Percentiles rank a stretch among this genome's conserved stretches.
These are phyloP conservation scores for Lanius collurio DNA, from an alignment of 2,113 vertebrate genomes.

Conservation along the genomic window DNA sequence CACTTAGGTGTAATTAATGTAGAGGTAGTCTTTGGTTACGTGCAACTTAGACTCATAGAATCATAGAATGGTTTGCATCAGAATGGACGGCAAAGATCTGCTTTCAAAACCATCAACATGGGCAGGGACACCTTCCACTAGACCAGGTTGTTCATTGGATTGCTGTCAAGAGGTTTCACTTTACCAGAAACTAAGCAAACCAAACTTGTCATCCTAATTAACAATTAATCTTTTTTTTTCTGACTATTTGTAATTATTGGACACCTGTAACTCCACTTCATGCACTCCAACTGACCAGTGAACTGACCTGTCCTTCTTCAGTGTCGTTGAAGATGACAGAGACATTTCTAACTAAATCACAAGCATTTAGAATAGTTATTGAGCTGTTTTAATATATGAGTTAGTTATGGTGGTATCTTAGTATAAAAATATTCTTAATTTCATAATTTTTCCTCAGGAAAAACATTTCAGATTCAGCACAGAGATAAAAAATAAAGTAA, in stretches of 20 bases:
- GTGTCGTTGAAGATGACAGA: not conserved
- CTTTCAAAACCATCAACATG: not conserved
- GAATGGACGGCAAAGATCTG: not conserved
- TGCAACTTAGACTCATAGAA: not conserved
- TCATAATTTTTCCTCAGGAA: not conserved
- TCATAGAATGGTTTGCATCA: not conserved
- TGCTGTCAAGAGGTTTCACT: not conserved
- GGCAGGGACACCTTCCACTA: not conserved
- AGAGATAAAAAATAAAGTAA: not conserved
- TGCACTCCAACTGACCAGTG: not conserved
- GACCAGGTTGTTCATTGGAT: no score
- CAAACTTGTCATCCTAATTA: not conserved
- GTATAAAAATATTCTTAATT: not conserved
- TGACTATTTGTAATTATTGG: not conserved
- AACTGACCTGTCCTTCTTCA: not conserved
- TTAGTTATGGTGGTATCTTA: not conserved
- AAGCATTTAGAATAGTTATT: not conserved
- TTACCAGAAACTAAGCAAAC: not conserved
- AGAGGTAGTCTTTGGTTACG: rapidly evolving
- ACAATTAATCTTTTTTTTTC: not conserved
- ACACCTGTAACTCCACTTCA: not conserved
- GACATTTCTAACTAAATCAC: not conserved
- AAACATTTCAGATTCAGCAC: not conserved
- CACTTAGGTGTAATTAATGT: not conserved
- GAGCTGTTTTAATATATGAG: not conserved